Conservation (phyloP, 2,113 vertebrate species). For the Dipodomys ordii region DNA sequence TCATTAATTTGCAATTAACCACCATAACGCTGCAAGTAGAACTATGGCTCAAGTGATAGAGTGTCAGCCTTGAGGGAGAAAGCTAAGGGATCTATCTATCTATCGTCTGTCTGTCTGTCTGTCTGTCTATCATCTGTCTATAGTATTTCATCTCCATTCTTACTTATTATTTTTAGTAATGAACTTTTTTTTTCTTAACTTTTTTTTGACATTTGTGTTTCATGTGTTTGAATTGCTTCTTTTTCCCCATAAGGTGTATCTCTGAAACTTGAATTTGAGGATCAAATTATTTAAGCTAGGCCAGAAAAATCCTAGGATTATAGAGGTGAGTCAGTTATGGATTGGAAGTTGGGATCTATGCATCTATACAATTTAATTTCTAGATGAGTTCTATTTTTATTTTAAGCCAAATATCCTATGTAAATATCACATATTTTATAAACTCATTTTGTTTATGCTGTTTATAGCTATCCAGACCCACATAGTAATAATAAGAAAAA, state of each 20-base stretch:
- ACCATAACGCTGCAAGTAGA: too few species aligned
- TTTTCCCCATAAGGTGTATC: not conserved
- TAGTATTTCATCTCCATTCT: not conserved
- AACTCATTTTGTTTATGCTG: constrained; percentile 57
- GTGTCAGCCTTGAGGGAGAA: too few species aligned
- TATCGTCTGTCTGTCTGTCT: too few species aligned
- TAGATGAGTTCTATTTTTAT: constrained; percentile 63
- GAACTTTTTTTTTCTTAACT: not conserved
- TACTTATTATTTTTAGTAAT: not conserved
- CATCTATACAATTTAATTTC: constrained; percentile 37
- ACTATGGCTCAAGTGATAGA: too few species aligned
- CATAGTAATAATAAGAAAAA: constrained; percentile 48
- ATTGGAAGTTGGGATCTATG: constrained; percentile 8
- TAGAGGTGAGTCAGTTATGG: constrained; percentile 35
- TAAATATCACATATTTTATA: constrained; percentile 48
- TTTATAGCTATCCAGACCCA: constrained; percentile 8
- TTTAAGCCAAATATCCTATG: constrained; percentile 52
- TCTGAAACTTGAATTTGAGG: constrained; percentile 36
- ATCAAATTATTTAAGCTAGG: constrained; percentile 64
- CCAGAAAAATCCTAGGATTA: constrained; percentile 44
- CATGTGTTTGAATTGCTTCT: not conserved
- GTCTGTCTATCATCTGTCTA: too few species aligned
- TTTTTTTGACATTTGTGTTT: constrained; percentile 35
- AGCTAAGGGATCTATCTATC: too few species aligned
- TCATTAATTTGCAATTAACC: too few species aligned